These are phyloP conservation scores for Planococcus citri DNA, from an alignment of 1,140 invertebrate genomes.

Conservation along the genomic window DNA sequence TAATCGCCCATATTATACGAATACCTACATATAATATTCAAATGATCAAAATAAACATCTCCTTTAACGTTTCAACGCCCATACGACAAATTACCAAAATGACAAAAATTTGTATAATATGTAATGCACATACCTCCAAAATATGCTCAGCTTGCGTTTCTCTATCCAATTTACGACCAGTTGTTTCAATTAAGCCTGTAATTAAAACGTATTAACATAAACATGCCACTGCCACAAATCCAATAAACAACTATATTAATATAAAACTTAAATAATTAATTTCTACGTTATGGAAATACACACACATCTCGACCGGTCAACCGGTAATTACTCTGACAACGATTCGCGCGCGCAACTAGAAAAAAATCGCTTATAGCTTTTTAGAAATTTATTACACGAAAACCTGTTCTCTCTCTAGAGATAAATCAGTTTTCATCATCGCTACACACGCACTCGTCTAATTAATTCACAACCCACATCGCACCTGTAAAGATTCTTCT, in stretches of 20 bases:
- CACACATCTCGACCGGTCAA: too few relatives aligned
- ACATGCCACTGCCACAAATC: neutral
- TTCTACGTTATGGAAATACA: neutral
- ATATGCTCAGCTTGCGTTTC: constrained; percentile 72
- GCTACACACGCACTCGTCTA: neutral
- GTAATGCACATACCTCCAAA: constrained; percentile 53
- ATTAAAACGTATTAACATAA: constrained; percentile 29
- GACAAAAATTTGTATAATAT: too few relatives aligned
- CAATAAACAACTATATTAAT: neutral
- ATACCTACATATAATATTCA: too few relatives aligned
- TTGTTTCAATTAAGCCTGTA: constrained; percentile 68
- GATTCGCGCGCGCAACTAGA: too few relatives aligned
- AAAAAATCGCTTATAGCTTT: too few relatives aligned
- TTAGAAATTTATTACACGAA: too few relatives aligned
- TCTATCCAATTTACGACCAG: constrained; percentile 66
- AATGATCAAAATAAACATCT: too few relatives aligned
- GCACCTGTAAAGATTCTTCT: too few relatives aligned
- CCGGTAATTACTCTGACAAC: too few relatives aligned
- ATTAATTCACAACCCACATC: neutral
- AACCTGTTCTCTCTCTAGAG: neutral
- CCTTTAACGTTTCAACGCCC: too few relatives aligned
- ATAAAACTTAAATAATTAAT: neutral
- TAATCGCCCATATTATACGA: too few relatives aligned
- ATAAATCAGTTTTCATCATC: neutral
- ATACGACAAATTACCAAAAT: too few relatives aligned